A percentile compares a stretch with the other conserved stretches of the same genome.
phyloP scores from a whole-genome alignment of 2,888 invertebrate species.

The Terebella lapidaria region DNA sequence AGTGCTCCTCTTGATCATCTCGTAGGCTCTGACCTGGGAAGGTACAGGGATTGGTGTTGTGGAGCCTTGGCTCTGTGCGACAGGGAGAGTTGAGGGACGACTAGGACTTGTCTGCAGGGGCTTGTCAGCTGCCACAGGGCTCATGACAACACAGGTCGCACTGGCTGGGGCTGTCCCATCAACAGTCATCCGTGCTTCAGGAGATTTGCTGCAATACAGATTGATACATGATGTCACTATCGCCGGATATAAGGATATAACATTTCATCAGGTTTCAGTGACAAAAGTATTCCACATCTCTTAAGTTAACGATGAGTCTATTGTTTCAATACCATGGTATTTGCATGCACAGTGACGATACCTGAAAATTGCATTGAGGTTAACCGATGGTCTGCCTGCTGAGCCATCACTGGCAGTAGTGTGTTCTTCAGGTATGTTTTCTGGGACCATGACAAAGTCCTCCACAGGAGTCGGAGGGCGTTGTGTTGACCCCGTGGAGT shows the following conservation, averaged over 20 bases:
- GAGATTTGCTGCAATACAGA: too few relatives aligned
- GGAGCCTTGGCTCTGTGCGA: conserved; percentile 22
- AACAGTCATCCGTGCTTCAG: too few relatives aligned
- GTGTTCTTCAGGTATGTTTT: conserved; percentile 22
- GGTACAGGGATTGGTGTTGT: conserved; percentile 75
- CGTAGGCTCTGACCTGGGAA: conserved; percentile 60
- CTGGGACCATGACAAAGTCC: conserved; percentile 50
- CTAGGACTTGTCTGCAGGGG: neutral
- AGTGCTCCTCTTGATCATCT: conserved; percentile 51
- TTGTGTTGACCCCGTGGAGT: neutral
- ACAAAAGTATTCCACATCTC: too few relatives aligned
- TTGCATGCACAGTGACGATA: too few relatives aligned
- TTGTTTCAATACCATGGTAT: too few relatives aligned
- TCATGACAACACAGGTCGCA: too few relatives aligned
- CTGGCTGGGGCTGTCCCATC: too few relatives aligned
- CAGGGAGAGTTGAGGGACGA: conserved; percentile 31
- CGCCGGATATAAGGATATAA: too few relatives aligned
- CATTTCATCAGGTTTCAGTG: too few relatives aligned
- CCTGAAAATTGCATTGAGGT: conserved; percentile 21
- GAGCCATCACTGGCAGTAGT: conserved; percentile 3
- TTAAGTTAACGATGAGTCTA: too few relatives aligned
- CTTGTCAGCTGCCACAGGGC: too few relatives aligned
- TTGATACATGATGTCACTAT: too few relatives aligned
- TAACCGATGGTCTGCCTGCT: conserved; percentile 9
- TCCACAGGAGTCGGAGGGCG: conserved; percentile 14